phyloP scores from a whole-genome alignment of 2,888 invertebrate genomes.

The Athetis lepigone region DNA sequence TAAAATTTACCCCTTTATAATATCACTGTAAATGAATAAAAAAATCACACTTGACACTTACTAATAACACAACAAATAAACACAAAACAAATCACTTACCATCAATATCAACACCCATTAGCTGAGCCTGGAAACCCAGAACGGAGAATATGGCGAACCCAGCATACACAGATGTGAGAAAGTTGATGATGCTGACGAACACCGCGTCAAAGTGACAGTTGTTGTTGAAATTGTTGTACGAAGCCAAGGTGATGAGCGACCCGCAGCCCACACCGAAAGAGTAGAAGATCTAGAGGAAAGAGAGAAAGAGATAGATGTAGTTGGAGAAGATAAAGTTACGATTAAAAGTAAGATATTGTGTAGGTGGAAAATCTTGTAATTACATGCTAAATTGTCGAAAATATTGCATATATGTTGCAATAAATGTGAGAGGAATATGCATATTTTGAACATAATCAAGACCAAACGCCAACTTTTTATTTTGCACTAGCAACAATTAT shows the following conservation, averaged over 20 bases:
- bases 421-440: too few species aligned
- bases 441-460: too few species aligned
- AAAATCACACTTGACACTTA: too few species aligned
- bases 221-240: slow-evolving; percentile 93
- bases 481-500: too few species aligned
- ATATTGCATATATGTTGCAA: too few species aligned
- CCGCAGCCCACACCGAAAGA: slow-evolving; percentile 95
- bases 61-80: too few species aligned
- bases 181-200: slow-evolving; percentile 93
- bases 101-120: slow-evolving; percentile 92
- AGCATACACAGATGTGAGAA: slow-evolving; percentile 94
- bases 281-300: slow-evolving; percentile 92
- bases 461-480: too few species aligned
- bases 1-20: too few species aligned
- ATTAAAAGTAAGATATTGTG: too few species aligned
- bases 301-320: slow-evolving; percentile 18
- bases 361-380: too few species aligned
- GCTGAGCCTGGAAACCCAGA: slow-evolving; percentile 93
- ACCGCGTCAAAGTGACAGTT: slow-evolving; percentile 94
- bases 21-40: too few species aligned
- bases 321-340: neutral
- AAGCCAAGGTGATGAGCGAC: slow-evolving; percentile 94
- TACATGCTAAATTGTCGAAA: too few species aligned
- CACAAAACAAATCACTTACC: slow-evolving; percentile 73
- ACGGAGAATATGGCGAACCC: slow-evolving; percentile 95